phyloP scores from a whole-genome alignment of 2,797 vertebrate genomes.

The Rhinoraja longicauda region DNA sequence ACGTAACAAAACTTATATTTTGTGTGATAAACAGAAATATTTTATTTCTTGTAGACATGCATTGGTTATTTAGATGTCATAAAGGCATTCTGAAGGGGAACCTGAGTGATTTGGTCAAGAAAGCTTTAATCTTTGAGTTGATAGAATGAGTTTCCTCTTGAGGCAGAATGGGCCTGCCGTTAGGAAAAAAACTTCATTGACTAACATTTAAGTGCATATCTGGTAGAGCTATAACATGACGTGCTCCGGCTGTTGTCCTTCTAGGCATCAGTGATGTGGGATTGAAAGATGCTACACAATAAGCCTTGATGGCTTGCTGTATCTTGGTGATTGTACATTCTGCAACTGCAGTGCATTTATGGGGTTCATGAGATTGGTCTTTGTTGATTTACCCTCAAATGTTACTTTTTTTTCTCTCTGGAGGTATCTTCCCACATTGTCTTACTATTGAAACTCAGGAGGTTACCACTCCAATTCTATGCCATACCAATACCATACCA shows the following conservation, averaged over 20 bases:
- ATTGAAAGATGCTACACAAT: neutral
- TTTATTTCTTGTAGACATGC: neutral
- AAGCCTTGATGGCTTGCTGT: neutral
- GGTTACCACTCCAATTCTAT: neutral
- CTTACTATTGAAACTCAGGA: neutral
- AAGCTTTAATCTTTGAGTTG: neutral
- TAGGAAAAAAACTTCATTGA: neutral
- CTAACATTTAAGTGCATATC: neutral
- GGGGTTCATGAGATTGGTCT: neutral
- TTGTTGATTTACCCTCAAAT: neutral
- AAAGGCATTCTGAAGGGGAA: neutral
- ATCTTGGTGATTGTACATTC: neutral
- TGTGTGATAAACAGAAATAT: constrained; percentile 12
- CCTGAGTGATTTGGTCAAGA: neutral
- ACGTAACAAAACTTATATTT: constrained; percentile 39
- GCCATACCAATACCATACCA: neutral
- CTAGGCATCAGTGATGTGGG: neutral
- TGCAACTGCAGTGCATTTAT: neutral
- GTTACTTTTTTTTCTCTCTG: neutral
- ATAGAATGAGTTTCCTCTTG: neutral
- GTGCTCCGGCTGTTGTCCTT: neutral
- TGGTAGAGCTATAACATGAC: neutral
- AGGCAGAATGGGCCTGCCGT: too few relatives aligned
- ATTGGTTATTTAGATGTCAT: neutral
- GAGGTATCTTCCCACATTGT: neutral